Evolutionary conservation across 2,888 invertebrate genomes (phyloP).

Genomic region (Pterostichus niger): DNA sequence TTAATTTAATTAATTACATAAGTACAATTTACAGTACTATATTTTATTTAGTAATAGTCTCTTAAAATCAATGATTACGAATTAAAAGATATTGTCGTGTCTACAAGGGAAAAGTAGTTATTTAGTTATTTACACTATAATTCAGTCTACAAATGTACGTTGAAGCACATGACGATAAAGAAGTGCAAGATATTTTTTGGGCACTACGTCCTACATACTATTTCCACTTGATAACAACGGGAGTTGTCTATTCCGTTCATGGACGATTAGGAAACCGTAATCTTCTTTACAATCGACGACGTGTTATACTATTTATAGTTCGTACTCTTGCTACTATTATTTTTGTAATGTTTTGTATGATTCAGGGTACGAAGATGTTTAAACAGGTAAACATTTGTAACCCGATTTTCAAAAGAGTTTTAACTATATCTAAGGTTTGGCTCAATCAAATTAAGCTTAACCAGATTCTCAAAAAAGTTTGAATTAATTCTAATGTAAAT

Average conservation of each 20-base stretch:
- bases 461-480: no score
- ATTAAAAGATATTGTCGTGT: no score
- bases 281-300: constrained; percentile 11
- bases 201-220: not conserved
- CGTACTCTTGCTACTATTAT: not conserved
- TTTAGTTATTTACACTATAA: not conserved
- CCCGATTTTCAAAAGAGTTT: no score
- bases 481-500: no score
- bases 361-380: not conserved
- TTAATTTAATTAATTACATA: no score
- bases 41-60: no score
- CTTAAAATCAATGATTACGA: no score
- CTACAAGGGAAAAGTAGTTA: no score
- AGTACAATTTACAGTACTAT: no score
- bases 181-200: not conserved
- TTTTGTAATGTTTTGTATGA: not conserved
- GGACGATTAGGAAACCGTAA: constrained; percentile 2
- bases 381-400: no score
- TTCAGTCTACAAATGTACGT: not conserved
- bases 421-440: no score
- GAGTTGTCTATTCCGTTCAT: not conserved
- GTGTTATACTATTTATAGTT: not conserved
- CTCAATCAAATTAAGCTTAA: no score
- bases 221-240: not conserved
- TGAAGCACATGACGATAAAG: not conserved